Base-by-base conservation (phyloP, 2,797 vertebrate genomes). In the Gymnoscopelus microlampas region DNA sequence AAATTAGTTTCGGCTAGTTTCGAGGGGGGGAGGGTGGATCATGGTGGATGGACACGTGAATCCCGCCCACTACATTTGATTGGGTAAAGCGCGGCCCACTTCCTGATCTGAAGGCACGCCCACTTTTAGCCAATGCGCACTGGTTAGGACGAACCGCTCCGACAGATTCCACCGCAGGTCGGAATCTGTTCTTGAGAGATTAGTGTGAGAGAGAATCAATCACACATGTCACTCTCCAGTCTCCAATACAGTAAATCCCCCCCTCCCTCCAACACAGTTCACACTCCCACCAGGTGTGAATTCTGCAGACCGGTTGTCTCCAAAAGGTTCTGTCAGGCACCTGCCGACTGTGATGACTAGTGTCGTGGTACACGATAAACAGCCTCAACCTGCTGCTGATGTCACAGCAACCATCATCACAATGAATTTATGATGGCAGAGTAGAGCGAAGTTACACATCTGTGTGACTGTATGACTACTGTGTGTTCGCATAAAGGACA, bases 271-370 rank as follows among this genome's bases (percentile, higher is more conserved):
- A 35, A 58, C 62, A 53, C 68, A 49, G 53, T 13, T 80, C 53
- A 63, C 70, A 53, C 70, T 12, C 61, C 68, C 62, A 26, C 10
- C 68, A 60, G 64, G 71, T 19, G 62, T 1, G 24, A 56, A 70
- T 63, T 66, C 72, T 72, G 51, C 62, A 50, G 50, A 51, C 50
- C 50, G n/a, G 50, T 44, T n/a, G 13, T 50, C 68, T 56, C 69
- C 61, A 71, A 56, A 24, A 50, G 71, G 53, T 55, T 26, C 5
- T 0, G 68, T 73, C 70, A 73, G 29, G 6, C 57, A 60, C 72
- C 7, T 39, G 72, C 79, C 66, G 70, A 60, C 26, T 1, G 32
- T 12, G 39, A 39, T 39, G 39, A 5, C 53, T 24, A 32, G 55
- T 51, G 50, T 50, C 11, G 9, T n/a, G 12, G 3, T 1, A 51